Evolutionary conservation across 2,888 invertebrate species (phyloP), one percentile per base, ranked within the genome.

Genomic region (Liopterus haemorrhoidalis): DNA sequence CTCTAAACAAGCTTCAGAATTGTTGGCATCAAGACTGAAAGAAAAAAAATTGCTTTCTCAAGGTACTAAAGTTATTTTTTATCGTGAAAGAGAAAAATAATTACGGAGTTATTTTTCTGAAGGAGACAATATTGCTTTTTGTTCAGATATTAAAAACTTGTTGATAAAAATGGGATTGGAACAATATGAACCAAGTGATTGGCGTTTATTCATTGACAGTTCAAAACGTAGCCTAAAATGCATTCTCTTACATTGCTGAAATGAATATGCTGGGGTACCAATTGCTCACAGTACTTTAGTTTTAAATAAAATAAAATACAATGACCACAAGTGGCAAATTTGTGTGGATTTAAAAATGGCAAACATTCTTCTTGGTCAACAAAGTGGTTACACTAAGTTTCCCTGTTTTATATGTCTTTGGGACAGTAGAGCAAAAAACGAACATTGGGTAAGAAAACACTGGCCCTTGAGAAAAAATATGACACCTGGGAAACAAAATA

Each of bases 131-230:
- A 12, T 49, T n/a, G 49, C 50, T 14, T 51, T 38, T 41, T 51
- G 49, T 41, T 35, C 38, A 8, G 43, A 54, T 44, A 46, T 54
- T 20, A 36, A 21, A 32, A 37, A 35, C 9, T 18, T 50, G 2
- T 9, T 51, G 20, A 32, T 22, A 31, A 39, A 48, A 32, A 48
- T 51, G 49, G 51, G 48, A 24, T 47, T 53, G 24, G 4, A 27
- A 28, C 30, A 49, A 41, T 54, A 51, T 38, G 18, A 21, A 32
- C 45, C 53, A 38, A 31, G 25, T 31, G 50, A 53, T 21, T 55
- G 53, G 49, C 49, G 52, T 32, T 44, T 55, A 11, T 54, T 55
- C 38, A 54, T 55, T 20, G 55, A 54, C 39, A 50, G 50, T 22
- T 48, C 44, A 14, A 50, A 47, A 38, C 37, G 48, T 18, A 51